phyloP scores from a whole-genome alignment of 2,888 invertebrate genomes.

The Ashinkailepas kermadecensis region DNA sequence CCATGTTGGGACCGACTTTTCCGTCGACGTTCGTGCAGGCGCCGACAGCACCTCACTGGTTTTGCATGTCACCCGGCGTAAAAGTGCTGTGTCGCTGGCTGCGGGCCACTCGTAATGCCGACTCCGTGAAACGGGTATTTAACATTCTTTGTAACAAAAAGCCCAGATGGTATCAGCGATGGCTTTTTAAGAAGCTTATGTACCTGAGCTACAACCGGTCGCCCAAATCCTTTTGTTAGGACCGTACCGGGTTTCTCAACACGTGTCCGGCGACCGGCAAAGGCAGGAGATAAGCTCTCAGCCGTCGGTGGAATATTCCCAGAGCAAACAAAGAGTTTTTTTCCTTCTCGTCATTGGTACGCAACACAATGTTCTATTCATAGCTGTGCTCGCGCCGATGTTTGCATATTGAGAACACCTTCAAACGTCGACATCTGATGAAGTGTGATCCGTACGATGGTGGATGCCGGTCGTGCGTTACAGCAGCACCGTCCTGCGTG shows the following conservation, averaged over 20 bases:
- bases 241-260: neutral
- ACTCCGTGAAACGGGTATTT: conserved; percentile 2
- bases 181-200: conserved; percentile 11
- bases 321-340: conserved; percentile 1
- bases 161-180: neutral
- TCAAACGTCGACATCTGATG: too few relatives aligned
- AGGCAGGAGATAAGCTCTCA: neutral
- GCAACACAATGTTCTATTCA: neutral
- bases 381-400: neutral
- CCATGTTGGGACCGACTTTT: neutral
- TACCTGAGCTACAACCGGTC: neutral
- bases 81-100: neutral
- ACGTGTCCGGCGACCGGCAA: neutral
- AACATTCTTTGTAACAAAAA: neutral
- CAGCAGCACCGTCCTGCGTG: too few relatives aligned
- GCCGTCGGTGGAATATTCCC: neutral
- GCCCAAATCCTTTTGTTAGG: neutral
- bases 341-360: neutral
- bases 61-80: neutral
- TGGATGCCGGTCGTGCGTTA: too few relatives aligned
- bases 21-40: neutral
- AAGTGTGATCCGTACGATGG: too few relatives aligned
- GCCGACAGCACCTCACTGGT: neutral
- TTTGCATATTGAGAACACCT: too few relatives aligned
- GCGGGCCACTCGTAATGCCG: neutral